Evolutionary conservation across 2,797 vertebrate genomes (phyloP), one percentile per base, ranked within the genome.

Genomic region (Thaleichthys pacificus): DNA sequence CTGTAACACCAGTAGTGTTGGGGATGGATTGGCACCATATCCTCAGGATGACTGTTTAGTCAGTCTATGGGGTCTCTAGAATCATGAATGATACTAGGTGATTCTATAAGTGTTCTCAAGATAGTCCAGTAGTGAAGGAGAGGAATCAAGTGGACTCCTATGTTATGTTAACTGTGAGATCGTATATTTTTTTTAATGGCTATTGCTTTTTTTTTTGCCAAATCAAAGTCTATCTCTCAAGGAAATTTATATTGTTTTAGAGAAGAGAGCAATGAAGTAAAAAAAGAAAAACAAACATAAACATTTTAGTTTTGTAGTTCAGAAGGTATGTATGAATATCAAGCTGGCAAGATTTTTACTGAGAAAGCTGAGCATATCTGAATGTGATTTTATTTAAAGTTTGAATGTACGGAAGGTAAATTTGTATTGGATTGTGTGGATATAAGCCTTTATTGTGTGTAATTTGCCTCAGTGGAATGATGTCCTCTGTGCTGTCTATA

Each of bases 381-480:
- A 89, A 89, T 90, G 85, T 90, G 85, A 89, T 88, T 89, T 80
- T 91, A 92, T 90, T 89, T 91, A 88, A 90, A 77, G 88, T 89
- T 81, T 91, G 89, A 93, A 91, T 93, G 91, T 93, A 84, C 72
- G 72, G 73, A 85, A 87, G 85, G 82, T 81, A 77, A 83, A 82
- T 71, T 76, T 89, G 88, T 88, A 83, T 64, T 68, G 35, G 78
- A 74, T 82, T 77, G 67, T 77, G 83, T 77, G 81, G 79, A 86
- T 85, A 72, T 73, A 76, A 73, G 80, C 83, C 71, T 84, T 71
- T 47, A 14, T 47, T 80, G 81, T 86, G 79, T 85, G 75, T 77
- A 77, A 80, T 80, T 78, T 80, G 78, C 81, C 84, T 87, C 77
- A 68, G 84, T 88, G 79, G 68, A 81, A 73, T 69, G 69, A 89